Base-by-base conservation (phyloP, 2,113 vertebrate genomes). In the Sminthopsis crassicaudata region DNA sequence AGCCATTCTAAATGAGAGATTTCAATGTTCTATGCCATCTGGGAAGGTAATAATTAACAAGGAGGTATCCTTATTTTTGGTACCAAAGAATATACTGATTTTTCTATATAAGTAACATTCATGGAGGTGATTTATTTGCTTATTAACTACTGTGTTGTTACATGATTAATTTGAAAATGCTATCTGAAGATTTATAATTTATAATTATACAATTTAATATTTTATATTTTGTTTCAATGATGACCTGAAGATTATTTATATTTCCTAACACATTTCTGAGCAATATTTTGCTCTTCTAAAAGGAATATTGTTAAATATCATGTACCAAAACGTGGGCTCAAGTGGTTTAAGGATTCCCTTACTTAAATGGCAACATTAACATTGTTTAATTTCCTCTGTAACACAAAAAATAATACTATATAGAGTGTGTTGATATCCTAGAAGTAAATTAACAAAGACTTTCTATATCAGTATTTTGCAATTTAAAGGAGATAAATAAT, bases 1-100 rank as follows among this genome's bases (percentile, higher is more conserved):
- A 97, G 96, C 91, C 91, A 92, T 97, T 96, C 60, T 97, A 94
- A 96, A 96, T 92, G 19, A 94, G 11, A 93, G 91, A 25, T 55
- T 96, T 95, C 97, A 95, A 48, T 91, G 27, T 97, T 94, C 48
- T 89, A 8, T 97, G 93, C 94, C 96, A 95, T 95, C 97, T 95
- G 67, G 96, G 95, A 95, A 97, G 93, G 88, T 97, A 91, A 60
- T 94, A 95, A 95, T 95, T 96, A 97, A 90, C 3, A 91, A 97
- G 93, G 97, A 95, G 97, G 97, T 95, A 98, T 98, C 98, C 97
- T 98, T 97, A 95, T 95, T 98, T 98, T 98, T 90, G 96, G 98
- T 99, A 98, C 99, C 99, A 99, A 99, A 99, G 98, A 99, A 98
- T 98, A 97, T 60, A 95, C 91, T 97, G 95, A 94, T 96, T 91